Evolutionary conservation across 2,797 vertebrate genomes (phyloP).

Genomic region (Mionectes olivaceus): DNA sequence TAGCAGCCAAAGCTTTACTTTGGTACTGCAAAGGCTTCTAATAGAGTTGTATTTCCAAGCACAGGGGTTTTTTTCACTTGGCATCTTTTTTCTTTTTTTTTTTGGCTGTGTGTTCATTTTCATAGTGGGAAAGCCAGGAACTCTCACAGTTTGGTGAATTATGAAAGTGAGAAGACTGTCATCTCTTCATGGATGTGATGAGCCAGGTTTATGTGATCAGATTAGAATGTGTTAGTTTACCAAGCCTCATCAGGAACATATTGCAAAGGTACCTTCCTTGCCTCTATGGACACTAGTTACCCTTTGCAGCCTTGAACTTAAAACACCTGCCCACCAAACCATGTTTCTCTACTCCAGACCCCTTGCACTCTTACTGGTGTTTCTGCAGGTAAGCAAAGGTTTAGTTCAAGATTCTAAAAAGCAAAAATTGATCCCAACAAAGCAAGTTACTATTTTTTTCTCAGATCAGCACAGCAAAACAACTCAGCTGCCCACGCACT

Average conservation of each 20-base stretch:
- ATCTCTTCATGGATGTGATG: neutral
- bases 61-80: neutral
- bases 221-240: neutral
- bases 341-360: neutral
- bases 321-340: neutral
- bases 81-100: neutral
- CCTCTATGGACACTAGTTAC: neutral
- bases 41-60: neutral
- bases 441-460: neutral
- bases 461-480: slow-evolving; percentile 8
- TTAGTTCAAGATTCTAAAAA: neutral
- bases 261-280: neutral
- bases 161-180: neutral
- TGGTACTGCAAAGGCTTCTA: neutral
- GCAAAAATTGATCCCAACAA: neutral
- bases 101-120: neutral
- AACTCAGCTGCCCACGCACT: neutral
- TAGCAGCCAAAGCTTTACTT: neutral
- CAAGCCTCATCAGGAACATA: neutral
- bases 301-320: neutral
- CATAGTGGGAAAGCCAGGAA: neutral
- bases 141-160: slow-evolving; percentile 1
- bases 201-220: neutral
- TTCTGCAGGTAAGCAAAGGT: neutral
- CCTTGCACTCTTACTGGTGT: neutral